Evolutionary conservation across 1,140 invertebrate species (phyloP).

Genomic region (Caerostris darwini): DNA sequence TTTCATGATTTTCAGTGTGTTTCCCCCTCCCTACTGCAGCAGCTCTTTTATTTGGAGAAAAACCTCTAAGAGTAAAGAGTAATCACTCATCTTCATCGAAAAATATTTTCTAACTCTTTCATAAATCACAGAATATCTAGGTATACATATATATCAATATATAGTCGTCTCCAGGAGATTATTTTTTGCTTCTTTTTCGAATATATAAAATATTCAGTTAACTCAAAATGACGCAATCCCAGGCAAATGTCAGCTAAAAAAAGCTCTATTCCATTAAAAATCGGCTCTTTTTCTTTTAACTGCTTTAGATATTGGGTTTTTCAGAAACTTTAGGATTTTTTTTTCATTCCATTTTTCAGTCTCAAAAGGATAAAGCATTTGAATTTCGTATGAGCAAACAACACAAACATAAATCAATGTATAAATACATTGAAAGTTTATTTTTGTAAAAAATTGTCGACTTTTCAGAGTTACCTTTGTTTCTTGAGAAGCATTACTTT

Average conservation of each 20-base stretch:
- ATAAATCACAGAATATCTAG: constrained; percentile 57
- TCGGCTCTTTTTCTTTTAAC: constrained; percentile 39
- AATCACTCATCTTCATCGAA: constrained; percentile 61
- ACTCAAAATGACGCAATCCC: constrained; percentile 48
- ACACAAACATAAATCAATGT: constrained; percentile 16
- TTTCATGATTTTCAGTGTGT: constrained; percentile 1
- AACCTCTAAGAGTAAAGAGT: background rate
- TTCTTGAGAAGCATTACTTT: background rate
- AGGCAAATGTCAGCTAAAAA: background rate
- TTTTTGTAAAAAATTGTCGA: background rate
- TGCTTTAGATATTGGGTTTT: constrained; percentile 49
- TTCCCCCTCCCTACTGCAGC: background rate
- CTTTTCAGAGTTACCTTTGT: background rate
- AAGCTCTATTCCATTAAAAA: constrained; percentile 50
- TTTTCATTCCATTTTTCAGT: background rate
- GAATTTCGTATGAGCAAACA: constrained; percentile 36
- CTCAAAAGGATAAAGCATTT: background rate
- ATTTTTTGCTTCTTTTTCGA: background rate
- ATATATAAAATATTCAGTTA: constrained; percentile 71
- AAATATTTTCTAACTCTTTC: constrained; percentile 59
- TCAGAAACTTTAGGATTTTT: background rate
- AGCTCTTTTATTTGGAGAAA: constrained; percentile 36
- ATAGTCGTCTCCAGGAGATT: constrained; percentile 36
- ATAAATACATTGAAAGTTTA: background rate
- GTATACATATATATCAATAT: background rate